Evolutionary conservation across 2,113 vertebrate species (phyloP).

Genomic region (Prinia subflava): DNA sequence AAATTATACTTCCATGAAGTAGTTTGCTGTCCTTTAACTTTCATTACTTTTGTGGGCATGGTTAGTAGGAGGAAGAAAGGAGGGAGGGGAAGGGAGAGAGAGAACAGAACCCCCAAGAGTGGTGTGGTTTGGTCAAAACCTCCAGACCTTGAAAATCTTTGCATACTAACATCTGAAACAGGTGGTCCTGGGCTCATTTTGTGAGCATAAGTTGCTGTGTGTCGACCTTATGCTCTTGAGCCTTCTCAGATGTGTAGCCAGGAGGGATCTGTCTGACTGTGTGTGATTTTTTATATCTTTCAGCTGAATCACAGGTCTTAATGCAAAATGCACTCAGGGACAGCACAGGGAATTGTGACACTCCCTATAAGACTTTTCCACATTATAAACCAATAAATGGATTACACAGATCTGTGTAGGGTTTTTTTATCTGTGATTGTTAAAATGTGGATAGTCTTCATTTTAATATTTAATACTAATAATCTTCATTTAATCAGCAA

Average conservation of each 20-base stretch:
- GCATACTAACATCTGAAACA: slow-evolving; percentile 49
- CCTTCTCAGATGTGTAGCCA: slow-evolving; percentile 50
- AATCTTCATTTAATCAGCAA: slow-evolving; percentile 10
- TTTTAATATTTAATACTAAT: slow-evolving; percentile 29
- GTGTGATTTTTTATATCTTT: slow-evolving; percentile 53
- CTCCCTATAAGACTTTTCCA: slow-evolving; percentile 13
- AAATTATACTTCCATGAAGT: neutral
- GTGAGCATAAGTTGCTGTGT: slow-evolving; percentile 11
- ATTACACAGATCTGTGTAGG: slow-evolving; percentile 2
- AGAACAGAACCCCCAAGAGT: neutral
- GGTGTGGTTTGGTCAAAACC: slow-evolving; percentile 21
- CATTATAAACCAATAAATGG: slow-evolving; percentile 46
- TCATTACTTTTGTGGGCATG: neutral
- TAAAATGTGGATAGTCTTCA: neutral
- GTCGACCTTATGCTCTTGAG: slow-evolving; percentile 33
- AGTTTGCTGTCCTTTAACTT: neutral
- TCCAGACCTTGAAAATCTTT: slow-evolving; percentile 32
- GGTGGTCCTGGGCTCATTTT: slow-evolving; percentile 53
- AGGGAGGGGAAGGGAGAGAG: neutral
- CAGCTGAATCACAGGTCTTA: slow-evolving; percentile 59
- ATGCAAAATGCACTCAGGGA: slow-evolving; percentile 51
- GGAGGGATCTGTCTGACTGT: slow-evolving; percentile 31
- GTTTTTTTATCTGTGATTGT: neutral
- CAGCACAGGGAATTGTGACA: slow-evolving; percentile 19
- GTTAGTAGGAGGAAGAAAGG: neutral